These are phyloP conservation scores for Petrocephalus zakoni DNA, from an alignment of 2,113 vertebrate species.

Conservation along the genomic window DNA sequence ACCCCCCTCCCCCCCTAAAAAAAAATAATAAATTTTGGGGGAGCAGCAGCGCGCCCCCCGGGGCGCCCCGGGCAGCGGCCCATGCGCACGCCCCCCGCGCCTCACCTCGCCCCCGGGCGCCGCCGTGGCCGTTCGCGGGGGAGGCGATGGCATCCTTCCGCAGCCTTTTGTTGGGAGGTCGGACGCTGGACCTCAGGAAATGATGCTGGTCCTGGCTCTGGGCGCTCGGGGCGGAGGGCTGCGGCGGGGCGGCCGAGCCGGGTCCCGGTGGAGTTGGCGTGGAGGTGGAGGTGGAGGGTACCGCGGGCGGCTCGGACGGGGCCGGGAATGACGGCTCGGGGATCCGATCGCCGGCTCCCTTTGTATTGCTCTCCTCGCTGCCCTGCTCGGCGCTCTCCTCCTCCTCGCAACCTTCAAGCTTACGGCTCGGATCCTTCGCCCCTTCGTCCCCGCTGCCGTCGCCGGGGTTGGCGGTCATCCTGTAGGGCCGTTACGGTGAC, in stretches of 20 bases:
- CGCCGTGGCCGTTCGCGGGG: slow-evolving; percentile 65
- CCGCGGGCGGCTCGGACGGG: slow-evolving; percentile 54
- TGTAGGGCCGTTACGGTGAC: slow-evolving; percentile 55
- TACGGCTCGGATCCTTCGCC: slow-evolving; percentile 80
- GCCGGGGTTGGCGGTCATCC: slow-evolving; percentile 93
- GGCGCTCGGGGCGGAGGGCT: slow-evolving; percentile 53
- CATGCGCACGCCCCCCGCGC: slow-evolving; percentile 21
- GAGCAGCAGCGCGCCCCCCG: not conserved
- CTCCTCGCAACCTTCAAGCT: slow-evolving; percentile 70
- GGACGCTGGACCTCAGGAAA: slow-evolving; percentile 94
- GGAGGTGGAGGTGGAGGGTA: slow-evolving; percentile 50
- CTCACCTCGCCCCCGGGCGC: slow-evolving; percentile 79
- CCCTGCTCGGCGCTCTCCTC: slow-evolving; percentile 83
- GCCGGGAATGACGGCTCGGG: slow-evolving; percentile 62
- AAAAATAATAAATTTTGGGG: not conserved
- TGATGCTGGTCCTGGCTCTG: slow-evolving; percentile 95
- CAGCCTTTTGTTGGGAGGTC: slow-evolving; percentile 93
- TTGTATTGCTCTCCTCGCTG: slow-evolving; percentile 79
- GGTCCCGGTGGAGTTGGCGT: slow-evolving; percentile 49
- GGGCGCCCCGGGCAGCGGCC: not conserved
- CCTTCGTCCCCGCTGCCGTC: slow-evolving; percentile 80
- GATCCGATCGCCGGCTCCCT: slow-evolving; percentile 75
- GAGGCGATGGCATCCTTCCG: slow-evolving; percentile 85
- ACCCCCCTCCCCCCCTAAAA: not conserved
- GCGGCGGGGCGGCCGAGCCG: slow-evolving; percentile 45